Evolutionary conservation across 1,140 invertebrate species (phyloP), one percentile per base, ranked within the genome.

Genomic region (Alviniconcha marisindica): DNA sequence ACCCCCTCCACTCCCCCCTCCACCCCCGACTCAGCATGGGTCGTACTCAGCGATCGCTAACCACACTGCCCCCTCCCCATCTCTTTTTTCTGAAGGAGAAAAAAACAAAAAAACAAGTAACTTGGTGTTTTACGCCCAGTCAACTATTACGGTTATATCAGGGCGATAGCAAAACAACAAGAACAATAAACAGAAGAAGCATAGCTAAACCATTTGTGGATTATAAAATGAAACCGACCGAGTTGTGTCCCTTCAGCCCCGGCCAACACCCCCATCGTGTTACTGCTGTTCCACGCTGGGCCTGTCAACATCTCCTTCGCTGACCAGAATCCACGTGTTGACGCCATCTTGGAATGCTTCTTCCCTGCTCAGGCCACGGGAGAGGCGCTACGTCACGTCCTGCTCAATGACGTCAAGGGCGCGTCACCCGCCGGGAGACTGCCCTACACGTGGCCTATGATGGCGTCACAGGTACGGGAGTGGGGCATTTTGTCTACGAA

Each of bases 321-420:
- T 21, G 85, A 88, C 18, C 36, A 71, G 5, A 82, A 73, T 54
- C 42, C 51, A 0, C 33, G 73, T 10, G 86, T 92, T 0, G 18
- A 40, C 5, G 88, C 88, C 71, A 92, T 92, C 36, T 44, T 92
- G 15, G 82, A 90, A 33, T 90, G 89, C 73, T 91, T 91, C 69
- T 91, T 90, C 69, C 90, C 91, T 28, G 91, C 86, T 18, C 91
- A 92, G 82, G 83, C 87, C 0, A 89, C 90, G 24, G 92, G 92
- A 18, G 85, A 88, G 21, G 92, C 91, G 40, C 54, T 92, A 0
- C 66, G 73, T n/a, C 82, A 77, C 33, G 81, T 89, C 1, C 66
- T 92, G 31, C 85, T 83, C 3, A 85, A 82, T 76, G 86, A 87
- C n/a, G 88, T 78, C 10, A 14, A 51, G 15, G 69, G 81, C 51